phyloP scores from a whole-genome alignment of 2,888 invertebrate species.

The Synanthedon vespiformis region DNA sequence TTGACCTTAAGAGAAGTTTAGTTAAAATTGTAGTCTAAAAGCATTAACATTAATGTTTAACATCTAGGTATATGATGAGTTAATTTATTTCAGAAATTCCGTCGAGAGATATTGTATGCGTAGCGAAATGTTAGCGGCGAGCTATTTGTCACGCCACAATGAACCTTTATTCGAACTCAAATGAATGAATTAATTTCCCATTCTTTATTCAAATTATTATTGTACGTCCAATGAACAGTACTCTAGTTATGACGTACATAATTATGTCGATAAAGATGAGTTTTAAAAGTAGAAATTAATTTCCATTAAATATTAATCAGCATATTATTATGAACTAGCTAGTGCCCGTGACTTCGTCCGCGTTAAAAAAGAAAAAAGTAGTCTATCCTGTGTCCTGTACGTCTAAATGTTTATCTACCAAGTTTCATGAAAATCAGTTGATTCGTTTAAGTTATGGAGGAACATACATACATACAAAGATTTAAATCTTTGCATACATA shows the following conservation, averaged over 20 bases:
- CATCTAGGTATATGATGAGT: background rate
- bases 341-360: too few species aligned
- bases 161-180: background rate
- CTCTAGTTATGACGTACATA: background rate
- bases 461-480: too few species aligned
- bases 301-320: conserved; percentile 8
- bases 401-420: too few species aligned
- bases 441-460: too few species aligned
- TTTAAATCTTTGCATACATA: too few species aligned
- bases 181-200: background rate
- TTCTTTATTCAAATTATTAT: background rate
- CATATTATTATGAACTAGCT: too few species aligned
- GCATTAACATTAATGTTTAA: too few species aligned
- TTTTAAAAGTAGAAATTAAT: conserved; percentile 9
- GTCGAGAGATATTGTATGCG: background rate
- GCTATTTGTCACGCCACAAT: background rate
- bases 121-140: background rate
- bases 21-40: too few species aligned
- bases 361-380: too few species aligned
- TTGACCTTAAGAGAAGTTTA: too few species aligned
- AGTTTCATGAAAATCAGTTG: too few species aligned
- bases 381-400: too few species aligned
- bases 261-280: background rate
- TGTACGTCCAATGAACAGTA: background rate
- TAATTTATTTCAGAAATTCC: background rate